Evolutionary conservation across 2,113 vertebrate species (phyloP).

Genomic region (Nematolebias whitei): DNA sequence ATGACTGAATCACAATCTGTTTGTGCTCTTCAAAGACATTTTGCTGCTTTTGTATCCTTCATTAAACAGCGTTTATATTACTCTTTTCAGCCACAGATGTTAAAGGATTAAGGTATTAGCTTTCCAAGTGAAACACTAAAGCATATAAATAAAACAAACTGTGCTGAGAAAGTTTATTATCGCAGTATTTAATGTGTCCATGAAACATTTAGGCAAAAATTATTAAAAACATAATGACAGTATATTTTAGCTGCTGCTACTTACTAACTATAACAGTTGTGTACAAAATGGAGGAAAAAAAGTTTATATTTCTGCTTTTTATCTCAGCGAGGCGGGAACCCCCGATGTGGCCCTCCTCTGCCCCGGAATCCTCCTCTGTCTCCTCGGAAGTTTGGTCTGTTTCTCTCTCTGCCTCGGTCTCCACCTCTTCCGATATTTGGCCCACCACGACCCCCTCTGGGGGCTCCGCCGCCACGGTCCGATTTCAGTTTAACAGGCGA

Average conservation of each 20-base stretch:
- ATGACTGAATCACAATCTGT: too few relatives aligned
- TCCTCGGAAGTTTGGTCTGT: slow-evolving; percentile 92
- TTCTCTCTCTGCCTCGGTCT: slow-evolving; percentile 91
- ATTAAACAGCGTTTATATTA: not conserved
- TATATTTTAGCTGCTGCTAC: not conserved
- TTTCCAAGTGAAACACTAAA: not conserved
- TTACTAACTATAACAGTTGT: not conserved
- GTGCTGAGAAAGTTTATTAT: slow-evolving; percentile 44
- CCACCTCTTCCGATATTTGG: slow-evolving; percentile 88
- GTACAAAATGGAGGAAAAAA: not conserved
- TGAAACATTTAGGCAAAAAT: slow-evolving; percentile 24
- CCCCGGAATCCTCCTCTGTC: slow-evolving; percentile 94
- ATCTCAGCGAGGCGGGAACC: slow-evolving; percentile 88
- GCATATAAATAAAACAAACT: not conserved
- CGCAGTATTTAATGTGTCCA: not conserved
- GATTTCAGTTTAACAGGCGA: slow-evolving; percentile 92
- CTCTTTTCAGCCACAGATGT: not conserved
- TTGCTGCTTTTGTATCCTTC: not conserved
- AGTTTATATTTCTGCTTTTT: not conserved
- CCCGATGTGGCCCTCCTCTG: slow-evolving; percentile 90
- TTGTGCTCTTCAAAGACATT: too few relatives aligned
- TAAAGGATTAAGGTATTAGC: not conserved
- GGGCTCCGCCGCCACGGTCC: slow-evolving; percentile 89
- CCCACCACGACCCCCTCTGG: slow-evolving; percentile 89
- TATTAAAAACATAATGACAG: not conserved